Base-by-base conservation (phyloP, 2,113 vertebrate genomes). In the Rhadina sibilatrix region DNA sequence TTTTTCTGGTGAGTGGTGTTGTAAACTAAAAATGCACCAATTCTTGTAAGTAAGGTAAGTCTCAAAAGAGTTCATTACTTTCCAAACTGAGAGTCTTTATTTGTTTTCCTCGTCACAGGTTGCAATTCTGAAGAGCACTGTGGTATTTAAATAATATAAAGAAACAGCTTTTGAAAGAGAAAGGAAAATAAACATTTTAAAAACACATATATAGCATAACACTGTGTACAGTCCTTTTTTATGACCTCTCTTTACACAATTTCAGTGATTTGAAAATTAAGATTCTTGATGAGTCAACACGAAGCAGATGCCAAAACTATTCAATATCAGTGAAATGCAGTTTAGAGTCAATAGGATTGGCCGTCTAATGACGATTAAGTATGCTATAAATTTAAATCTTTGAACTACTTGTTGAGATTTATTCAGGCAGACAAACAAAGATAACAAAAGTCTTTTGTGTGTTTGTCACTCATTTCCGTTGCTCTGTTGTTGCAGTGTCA, bases 371-470 rank as follows among this genome's bases (percentile, higher is more conserved):
- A 97, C 79, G 84, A 98, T 98, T 98, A 98, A 98, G 97, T 98
- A 97, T 97, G 98, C 97, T 98, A 98, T 98, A 98, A 98, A 98
- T 98, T 98, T 98, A 98, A 98, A 98, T 98, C 98, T 98, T 98
- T 98, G 97, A 98, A 98, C 97, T 98, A 98, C 98, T 98, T 98
- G 98, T 98, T 98, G 97, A 98, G 98, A 98, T 98, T 98, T 98
- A 98, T 98, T 98, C 98, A 98, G 97, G 98, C 98, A 98, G 98
- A 98, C 98, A 98, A 98, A 98, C 98, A 98, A 98, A 98, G 98
- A 98, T 98, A 98, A 98, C 98, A 98, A 98, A 98, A 98, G 98
- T 97, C 98, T 98, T 98, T 98, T 98, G 98, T 98, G 96, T 96
- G 64, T 98, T 98, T 98, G 98, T 98, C 98, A 98, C 94, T 98